phyloP scores from a whole-genome alignment of 2,113 vertebrate genomes.

The Nanorana parkeri region DNA sequence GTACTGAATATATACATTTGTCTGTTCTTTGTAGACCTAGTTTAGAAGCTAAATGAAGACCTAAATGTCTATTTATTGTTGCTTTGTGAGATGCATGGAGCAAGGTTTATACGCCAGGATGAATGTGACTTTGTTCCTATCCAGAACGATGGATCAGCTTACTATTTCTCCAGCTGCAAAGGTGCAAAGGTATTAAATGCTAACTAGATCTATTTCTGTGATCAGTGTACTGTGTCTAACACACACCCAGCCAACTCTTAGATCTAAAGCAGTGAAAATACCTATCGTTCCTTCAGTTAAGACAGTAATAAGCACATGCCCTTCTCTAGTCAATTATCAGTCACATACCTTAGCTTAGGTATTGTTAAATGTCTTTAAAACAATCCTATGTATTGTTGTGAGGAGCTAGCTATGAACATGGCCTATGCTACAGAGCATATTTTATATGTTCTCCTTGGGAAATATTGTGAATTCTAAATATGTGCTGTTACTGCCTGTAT shows the following conservation, averaged over 20 bases:
- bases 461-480: slow-evolving; percentile 20
- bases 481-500: slow-evolving; percentile 15
- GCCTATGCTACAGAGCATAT: neutral
- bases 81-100: slow-evolving; percentile 55
- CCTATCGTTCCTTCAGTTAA: slow-evolving; percentile 56
- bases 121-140: slow-evolving; percentile 65
- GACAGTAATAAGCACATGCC: slow-evolving; percentile 52
- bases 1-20: no score
- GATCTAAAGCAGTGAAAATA: slow-evolving; percentile 60
- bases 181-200: slow-evolving; percentile 74
- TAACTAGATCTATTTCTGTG: slow-evolving; percentile 71
- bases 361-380: slow-evolving; percentile 28
- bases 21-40: no score
- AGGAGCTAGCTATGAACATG: neutral
- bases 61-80: slow-evolving; percentile 32
- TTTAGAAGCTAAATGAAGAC: neutral
- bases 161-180: slow-evolving; percentile 82
- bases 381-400: slow-evolving; percentile 26
- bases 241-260: slow-evolving; percentile 65
- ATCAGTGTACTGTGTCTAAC: slow-evolving; percentile 69
- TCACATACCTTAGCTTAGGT: slow-evolving; percentile 9
- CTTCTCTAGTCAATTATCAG: slow-evolving; percentile 60
- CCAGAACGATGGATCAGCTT: slow-evolving; percentile 74
- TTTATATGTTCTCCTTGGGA: slow-evolving; percentile 8
- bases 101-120: slow-evolving; percentile 65